Base-by-base conservation (phyloP, 1,140 invertebrate species). In the Lanistes nyassanus region DNA sequence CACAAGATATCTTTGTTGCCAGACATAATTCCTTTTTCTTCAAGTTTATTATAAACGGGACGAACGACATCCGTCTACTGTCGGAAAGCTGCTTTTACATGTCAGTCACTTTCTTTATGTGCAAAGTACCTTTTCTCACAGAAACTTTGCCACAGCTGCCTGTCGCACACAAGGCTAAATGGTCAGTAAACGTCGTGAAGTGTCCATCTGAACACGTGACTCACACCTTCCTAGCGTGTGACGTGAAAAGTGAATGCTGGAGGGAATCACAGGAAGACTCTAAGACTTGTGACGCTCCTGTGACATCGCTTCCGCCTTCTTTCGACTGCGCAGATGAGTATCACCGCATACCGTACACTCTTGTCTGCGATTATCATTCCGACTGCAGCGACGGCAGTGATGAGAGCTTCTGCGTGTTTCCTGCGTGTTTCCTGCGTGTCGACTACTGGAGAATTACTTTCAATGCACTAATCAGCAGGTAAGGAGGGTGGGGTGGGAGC, bases 151-250 rank as follows among this genome's bases (percentile, higher is more conserved):
- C 21, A 31, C 37, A 31, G 31, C 7, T 37, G 31, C 31, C 62
- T 65, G 31, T 34, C 21, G 3, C 42, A 1, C 31, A n/a, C 36
- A 23, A 37, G 39, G 36, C 36, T 26, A 39, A 3, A 4, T 42
- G 36, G 36, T 7, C 23, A 23, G 65, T 21, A 5, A 39, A 23
- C 26, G 37, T 42, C 37, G 26, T 42, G 21, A 2, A 2, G n/a
- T 69, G 67, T 31, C 67, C 67, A 0, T 39, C 42, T 6, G 39
- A 47, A 13, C 39, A 69, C 67, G 37, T 31, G 39, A 69, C 67
- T 2, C 67, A 69, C 42, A 34, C 39, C 11, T 69, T 69, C 47
- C 67, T 69, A 47, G 42, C 67, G 51, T 69, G 67, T 69, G 67
- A 69, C 39, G 29, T 39, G 19, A 29, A 53, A 0, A 69, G 42